Evolutionary conservation across 1,140 invertebrate genomes (phyloP).

Genomic region (Tenebrio molitor): DNA sequence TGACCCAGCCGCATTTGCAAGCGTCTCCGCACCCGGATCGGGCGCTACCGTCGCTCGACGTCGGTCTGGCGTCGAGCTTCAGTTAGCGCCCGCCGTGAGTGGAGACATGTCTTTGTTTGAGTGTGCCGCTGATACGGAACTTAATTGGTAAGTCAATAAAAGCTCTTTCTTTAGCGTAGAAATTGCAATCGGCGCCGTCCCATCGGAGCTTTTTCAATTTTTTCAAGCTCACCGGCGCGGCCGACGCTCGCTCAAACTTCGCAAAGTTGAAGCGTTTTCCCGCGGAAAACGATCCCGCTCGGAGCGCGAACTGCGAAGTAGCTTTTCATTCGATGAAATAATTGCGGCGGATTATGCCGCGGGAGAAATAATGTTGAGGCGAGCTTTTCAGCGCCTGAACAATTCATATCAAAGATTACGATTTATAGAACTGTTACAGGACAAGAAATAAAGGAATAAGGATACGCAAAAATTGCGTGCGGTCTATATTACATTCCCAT

Average conservation of each 20-base stretch:
- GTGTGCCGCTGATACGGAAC: conserved; percentile 57
- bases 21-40: conserved; percentile 61
- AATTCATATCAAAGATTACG: too few relatives aligned
- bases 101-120: conserved; percentile 64
- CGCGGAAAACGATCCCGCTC: neutral
- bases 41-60: conserved; percentile 63
- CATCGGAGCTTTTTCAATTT: neutral
- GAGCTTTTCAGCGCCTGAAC: too few relatives aligned
- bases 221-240: neutral
- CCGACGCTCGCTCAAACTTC: neutral
- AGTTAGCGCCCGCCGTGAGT: conserved; percentile 63
- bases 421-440: neutral
- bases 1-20: conserved; percentile 64
- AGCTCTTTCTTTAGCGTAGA: neutral
- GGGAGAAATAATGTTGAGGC: too few relatives aligned
- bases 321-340: too few relatives aligned
- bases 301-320: too few relatives aligned
- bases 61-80: conserved; percentile 60
- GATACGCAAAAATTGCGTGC: conserved; percentile 11
- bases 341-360: too few relatives aligned
- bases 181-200: neutral
- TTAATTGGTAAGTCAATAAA: conserved; percentile 63
- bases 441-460: conserved; percentile 13
- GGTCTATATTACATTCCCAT: conserved; percentile 1
- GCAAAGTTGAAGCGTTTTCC: neutral